Evolutionary conservation across 2,888 invertebrate genomes (phyloP).

Genomic region (Andrena hattorfiana): DNA sequence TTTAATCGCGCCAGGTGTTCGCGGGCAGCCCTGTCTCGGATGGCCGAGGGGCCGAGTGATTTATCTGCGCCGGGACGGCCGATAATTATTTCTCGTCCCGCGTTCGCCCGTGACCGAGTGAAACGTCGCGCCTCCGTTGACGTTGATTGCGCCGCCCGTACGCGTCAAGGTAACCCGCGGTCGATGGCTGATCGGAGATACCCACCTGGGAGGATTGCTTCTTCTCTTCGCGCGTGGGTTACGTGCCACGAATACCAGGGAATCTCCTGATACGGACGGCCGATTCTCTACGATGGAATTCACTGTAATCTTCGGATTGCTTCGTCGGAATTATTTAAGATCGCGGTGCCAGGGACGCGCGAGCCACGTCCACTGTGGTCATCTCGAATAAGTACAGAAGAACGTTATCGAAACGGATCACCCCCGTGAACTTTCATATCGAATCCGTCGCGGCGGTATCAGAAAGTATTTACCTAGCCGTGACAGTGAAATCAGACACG

Average conservation of each 20-base stretch:
- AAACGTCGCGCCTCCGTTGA: slow-evolving; percentile 45
- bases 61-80: slow-evolving; percentile 61
- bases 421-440: too few relatives aligned
- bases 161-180: slow-evolving; percentile 24
- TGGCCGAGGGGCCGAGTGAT: slow-evolving; percentile 54
- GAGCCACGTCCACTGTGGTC: slow-evolving; percentile 17
- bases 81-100: slow-evolving; percentile 67
- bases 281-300: slow-evolving; percentile 39
- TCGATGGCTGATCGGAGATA: slow-evolving; percentile 50
- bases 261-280: slow-evolving; percentile 28
- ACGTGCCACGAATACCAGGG: slow-evolving; percentile 38
- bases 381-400: neutral
- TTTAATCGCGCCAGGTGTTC: slow-evolving; percentile 56
- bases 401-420: too few relatives aligned
- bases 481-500: too few relatives aligned
- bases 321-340: slow-evolving; percentile 36
- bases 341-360: neutral
- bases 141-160: slow-evolving; percentile 51
- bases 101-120: slow-evolving; percentile 39
- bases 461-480: too few relatives aligned
- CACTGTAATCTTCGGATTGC: slow-evolving; percentile 49
- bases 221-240: slow-evolving; percentile 47
- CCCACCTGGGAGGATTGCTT: slow-evolving; percentile 39
- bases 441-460: too few relatives aligned
- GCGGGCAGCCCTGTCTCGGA: slow-evolving; percentile 45